phyloP scores from a whole-genome alignment of 1,140 invertebrate species.

The Drosophila asahinai region DNA sequence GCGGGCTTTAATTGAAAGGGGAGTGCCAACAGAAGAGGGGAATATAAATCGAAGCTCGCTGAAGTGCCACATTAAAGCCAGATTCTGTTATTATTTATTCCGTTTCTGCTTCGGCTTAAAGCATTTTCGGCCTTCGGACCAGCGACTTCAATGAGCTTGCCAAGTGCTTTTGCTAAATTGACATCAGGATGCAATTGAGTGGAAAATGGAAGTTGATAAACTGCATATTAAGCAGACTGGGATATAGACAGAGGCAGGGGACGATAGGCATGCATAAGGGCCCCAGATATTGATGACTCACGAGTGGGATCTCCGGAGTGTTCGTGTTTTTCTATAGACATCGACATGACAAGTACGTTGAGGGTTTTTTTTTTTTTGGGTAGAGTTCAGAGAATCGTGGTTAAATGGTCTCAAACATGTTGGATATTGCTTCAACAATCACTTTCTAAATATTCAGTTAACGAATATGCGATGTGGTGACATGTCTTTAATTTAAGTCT shows the following conservation, averaged over 20 bases:
- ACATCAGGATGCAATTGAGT: slow-evolving; percentile 43
- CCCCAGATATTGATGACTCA: slow-evolving; percentile 70
- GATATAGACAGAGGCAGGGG: slow-evolving; percentile 1
- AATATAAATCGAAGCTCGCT: slow-evolving; percentile 27
- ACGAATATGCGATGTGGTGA: slow-evolving; percentile 54
- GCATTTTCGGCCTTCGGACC: slow-evolving; percentile 4
- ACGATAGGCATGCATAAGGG: slow-evolving; percentile 32
- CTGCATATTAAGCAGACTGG: slow-evolving; percentile 34
- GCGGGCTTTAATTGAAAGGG: slow-evolving; percentile 32
- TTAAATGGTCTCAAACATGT: slow-evolving; percentile 46
- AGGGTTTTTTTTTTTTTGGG: slow-evolving; percentile 14
- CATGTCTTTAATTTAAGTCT: slow-evolving; percentile 1
- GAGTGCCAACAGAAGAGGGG: slow-evolving; percentile 21
- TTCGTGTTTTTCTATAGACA: slow-evolving; percentile 75
- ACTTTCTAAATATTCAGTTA: slow-evolving; percentile 79
- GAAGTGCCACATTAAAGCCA: slow-evolving; percentile 7
- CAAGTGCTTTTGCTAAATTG: slow-evolving; percentile 34
- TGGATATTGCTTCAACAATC: slow-evolving; percentile 45
- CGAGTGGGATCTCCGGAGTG: slow-evolving; percentile 75
- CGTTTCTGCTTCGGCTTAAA: neutral
- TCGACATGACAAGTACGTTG: slow-evolving; percentile 57
- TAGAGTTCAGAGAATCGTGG: slow-evolving; percentile 42
- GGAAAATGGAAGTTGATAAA: slow-evolving; percentile 44
- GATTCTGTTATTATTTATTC: neutral
- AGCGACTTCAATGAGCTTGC: slow-evolving; percentile 35